Conservation (phyloP, 2,797 vertebrate genomes). For the Myripristis murdjan region DNA sequence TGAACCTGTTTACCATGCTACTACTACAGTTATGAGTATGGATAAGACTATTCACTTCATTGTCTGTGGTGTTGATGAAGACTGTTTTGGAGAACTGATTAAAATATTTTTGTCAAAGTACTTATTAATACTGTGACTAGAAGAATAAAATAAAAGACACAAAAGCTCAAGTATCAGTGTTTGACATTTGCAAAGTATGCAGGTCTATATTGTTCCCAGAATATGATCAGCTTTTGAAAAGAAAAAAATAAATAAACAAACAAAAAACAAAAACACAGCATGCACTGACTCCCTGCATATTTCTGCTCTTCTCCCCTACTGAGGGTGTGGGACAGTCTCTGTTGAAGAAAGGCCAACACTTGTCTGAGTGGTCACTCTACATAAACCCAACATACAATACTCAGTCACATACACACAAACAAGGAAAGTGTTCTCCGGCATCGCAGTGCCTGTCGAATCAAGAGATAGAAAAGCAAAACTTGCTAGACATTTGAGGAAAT, state of each 20-base stretch:
- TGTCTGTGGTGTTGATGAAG: too few relatives aligned
- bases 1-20: too few relatives aligned
- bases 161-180: slow-evolving; percentile 20
- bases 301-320: slow-evolving; percentile 29
- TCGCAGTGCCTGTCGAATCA: slow-evolving; percentile 23
- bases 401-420: slow-evolving; percentile 24
- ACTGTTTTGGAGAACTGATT: too few relatives aligned
- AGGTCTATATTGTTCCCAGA: slow-evolving; percentile 28
- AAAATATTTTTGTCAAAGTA: too few relatives aligned
- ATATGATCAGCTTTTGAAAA: slow-evolving; percentile 35
- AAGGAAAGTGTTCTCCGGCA: slow-evolving; percentile 24
- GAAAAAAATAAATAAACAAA: slow-evolving; percentile 42
- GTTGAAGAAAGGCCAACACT: slow-evolving; percentile 32
- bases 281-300: slow-evolving; percentile 42
- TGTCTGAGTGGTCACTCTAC: slow-evolving; percentile 54
- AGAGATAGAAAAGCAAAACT: slow-evolving; percentile 16
- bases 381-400: slow-evolving; percentile 55
- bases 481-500: slow-evolving; percentile 53
- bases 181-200: slow-evolving; percentile 23
- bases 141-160: slow-evolving; percentile 3
- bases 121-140: too few relatives aligned
- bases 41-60: too few relatives aligned
- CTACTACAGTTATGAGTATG: too few relatives aligned
- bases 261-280: slow-evolving; percentile 48
- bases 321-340: slow-evolving; percentile 35